Percentiles rank a stretch among this genome's conserved stretches.
Conservation (phyloP, 2,113 vertebrate species). For the Psettodes erumei region DNA sequence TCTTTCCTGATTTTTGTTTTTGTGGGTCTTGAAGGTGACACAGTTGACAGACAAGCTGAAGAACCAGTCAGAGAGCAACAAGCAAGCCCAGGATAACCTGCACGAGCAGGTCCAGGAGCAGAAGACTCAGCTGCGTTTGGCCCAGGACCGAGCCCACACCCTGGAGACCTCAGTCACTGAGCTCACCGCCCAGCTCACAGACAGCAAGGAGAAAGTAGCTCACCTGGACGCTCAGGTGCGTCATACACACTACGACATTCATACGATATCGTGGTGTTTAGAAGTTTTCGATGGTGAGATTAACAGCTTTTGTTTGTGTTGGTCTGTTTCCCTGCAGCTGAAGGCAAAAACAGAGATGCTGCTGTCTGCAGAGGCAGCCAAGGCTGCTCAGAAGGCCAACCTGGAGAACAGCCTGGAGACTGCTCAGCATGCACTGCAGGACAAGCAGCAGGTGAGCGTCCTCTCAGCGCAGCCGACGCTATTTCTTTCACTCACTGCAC, state of each 20-base stretch:
- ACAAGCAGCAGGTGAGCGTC: slow-evolving; percentile 92
- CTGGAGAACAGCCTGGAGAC: slow-evolving; percentile 96
- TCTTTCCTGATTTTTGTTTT: neutral
- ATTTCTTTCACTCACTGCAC: neutral
- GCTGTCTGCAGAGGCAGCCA: slow-evolving; percentile 94
- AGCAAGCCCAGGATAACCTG: slow-evolving; percentile 96
- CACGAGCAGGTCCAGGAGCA: slow-evolving; percentile 98
- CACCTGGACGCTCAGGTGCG: slow-evolving; percentile 93
- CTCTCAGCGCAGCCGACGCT: neutral
- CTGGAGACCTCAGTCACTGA: slow-evolving; percentile 89
- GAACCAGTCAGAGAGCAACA: slow-evolving; percentile 98
- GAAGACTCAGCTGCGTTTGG: slow-evolving; percentile 90
- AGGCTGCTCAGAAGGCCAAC: slow-evolving; percentile 93
- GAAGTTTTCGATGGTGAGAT: neutral
- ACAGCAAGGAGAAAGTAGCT: slow-evolving; percentile 93
- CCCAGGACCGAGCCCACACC: slow-evolving; percentile 91
- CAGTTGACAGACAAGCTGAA: slow-evolving; percentile 95
- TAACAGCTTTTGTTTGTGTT: slow-evolving; percentile 1
- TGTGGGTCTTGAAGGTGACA: slow-evolving; percentile 82
- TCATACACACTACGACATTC: too few species aligned
- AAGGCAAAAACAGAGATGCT: slow-evolving; percentile 98
- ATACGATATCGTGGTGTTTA: too few species aligned
- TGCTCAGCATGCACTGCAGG: slow-evolving; percentile 94
- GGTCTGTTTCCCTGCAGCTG: slow-evolving; percentile 81
- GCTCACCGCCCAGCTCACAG: slow-evolving; percentile 88